Evolutionary conservation across 92 coral and sea anemone genomes (phyloP).

Genomic region (Meandrina meandrites): DNA sequence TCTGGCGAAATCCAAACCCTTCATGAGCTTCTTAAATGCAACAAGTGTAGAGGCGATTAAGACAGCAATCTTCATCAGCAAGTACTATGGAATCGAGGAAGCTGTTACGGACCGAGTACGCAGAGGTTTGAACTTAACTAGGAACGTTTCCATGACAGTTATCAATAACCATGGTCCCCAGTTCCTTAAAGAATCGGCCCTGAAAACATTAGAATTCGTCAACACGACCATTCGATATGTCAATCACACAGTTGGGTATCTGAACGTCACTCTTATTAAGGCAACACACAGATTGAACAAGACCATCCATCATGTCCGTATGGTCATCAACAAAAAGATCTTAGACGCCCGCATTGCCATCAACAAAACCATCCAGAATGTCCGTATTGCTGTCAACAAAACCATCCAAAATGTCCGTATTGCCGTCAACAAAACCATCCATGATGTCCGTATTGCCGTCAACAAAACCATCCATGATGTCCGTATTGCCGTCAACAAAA

Average conservation of each 20-base stretch:
- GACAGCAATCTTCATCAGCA: constrained; percentile 72
- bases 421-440: constrained; percentile 10
- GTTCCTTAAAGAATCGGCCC: constrained; percentile 38
- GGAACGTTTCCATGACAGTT: constrained; percentile 30
- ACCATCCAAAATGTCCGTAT: background rate
- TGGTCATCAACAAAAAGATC: constrained; percentile 24
- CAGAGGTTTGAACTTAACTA: constrained; percentile 44
- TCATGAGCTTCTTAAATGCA: constrained; percentile 59
- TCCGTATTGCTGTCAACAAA: constrained; percentile 2
- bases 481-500: constrained; percentile 5
- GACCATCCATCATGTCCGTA: constrained; percentile 12
- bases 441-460: background rate
- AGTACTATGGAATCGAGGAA: constrained; percentile 78
- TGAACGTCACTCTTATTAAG: constrained; percentile 29
- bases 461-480: constrained; percentile 2
- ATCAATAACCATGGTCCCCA: constrained; percentile 46
- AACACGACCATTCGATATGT: constrained; percentile 65
- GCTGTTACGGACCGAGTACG: constrained; percentile 48
- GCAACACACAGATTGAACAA: constrained; percentile 4
- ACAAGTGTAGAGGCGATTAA: constrained; percentile 78
- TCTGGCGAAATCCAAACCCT: constrained; percentile 50
- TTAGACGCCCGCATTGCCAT: constrained; percentile 25
- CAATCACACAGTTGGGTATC: constrained; percentile 45
- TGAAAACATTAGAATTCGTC: constrained; percentile 36
- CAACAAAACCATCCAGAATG: constrained; percentile 12